Evolutionary conservation across 2,113 vertebrate species (phyloP), one percentile per base, ranked within the genome.

Genomic region (Hippopotamus amphibius): DNA sequence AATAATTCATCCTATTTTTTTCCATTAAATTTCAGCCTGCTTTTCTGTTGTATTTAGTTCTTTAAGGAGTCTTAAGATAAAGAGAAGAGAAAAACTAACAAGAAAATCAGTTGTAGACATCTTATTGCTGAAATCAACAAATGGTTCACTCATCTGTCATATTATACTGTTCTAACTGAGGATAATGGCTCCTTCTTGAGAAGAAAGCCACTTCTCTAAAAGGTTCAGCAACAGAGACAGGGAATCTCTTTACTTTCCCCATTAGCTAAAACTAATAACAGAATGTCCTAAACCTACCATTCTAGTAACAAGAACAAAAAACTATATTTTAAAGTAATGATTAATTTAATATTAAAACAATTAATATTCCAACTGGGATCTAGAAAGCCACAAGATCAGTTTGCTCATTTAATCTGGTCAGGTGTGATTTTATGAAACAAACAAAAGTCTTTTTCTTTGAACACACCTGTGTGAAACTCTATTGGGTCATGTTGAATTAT

Each of bases 1-100:
- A 89, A 61, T 74, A 83, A 88, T 74, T 94, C 30, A 90, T 22
- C 16, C 90, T 66, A 46, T 84, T 90, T 87, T 88, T 48, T 17
- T 14, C 46, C 72, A 88, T 37, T 55, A 79, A 30, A 26, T 53
- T 50, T 90, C 43, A 68, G 5, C 13, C 7, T 63, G n/a, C 4
- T 72, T 71, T 93, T 24, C 37, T 95, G 11, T 57, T 94, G 33
- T 87, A 46, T 69, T 92, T 72, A 88, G 72, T 90, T 93, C 43
- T 90, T 83, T 79, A 82, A 83, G 15, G 11, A 89, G 11, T 14
- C 63, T 74, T 87, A 90, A 81, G 82, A 81, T 46, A 84, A 79
- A 81, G 24, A 63, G 33, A 55, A 80, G 37, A 24, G 77, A 57
- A 94, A 63, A 53, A 48, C 4, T 80, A 3, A 76, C 5, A 26